phyloP scores from a whole-genome alignment of 2,888 invertebrate genomes.

The Elmis aenea region DNA sequence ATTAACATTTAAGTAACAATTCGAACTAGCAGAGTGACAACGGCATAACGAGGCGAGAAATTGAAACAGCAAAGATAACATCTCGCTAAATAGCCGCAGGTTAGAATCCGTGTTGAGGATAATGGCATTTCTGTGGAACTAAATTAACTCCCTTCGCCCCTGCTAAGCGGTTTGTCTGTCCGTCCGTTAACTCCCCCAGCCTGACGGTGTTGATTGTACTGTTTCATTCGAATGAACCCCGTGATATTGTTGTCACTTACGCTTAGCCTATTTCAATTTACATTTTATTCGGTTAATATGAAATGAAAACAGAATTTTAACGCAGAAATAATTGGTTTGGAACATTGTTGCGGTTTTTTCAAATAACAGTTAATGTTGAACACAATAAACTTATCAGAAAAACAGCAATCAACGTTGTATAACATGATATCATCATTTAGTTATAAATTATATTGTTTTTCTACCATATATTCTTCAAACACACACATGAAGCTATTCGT shows the following conservation, averaged over 20 bases:
- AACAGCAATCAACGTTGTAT: too few relatives aligned
- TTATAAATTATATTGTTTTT: too few relatives aligned
- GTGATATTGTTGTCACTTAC: slow-evolving; percentile 19
- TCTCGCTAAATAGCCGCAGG: slow-evolving; percentile 46
- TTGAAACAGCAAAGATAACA: slow-evolving; percentile 48
- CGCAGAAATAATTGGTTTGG: too few relatives aligned
- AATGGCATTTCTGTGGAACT: slow-evolving; percentile 42
- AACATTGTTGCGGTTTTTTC: too few relatives aligned
- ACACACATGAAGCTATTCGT: too few relatives aligned
- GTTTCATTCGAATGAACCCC: slow-evolving; percentile 18
- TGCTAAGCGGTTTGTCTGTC: slow-evolving; percentile 36
- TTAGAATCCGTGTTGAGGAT: slow-evolving; percentile 42
- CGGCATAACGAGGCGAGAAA: slow-evolving; percentile 47
- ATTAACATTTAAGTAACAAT: too few relatives aligned
- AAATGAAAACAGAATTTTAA: too few relatives aligned
- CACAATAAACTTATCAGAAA: too few relatives aligned
- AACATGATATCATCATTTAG: too few relatives aligned
- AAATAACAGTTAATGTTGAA: too few relatives aligned
- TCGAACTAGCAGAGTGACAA: slow-evolving; percentile 32
- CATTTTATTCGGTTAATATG: too few relatives aligned
- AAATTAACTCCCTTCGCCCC: slow-evolving; percentile 43
- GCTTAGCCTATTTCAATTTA: slow-evolving; percentile 17
- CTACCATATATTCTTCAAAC: too few relatives aligned
- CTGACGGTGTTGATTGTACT: slow-evolving; percentile 11
- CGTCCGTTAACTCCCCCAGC: slow-evolving; percentile 24